phyloP scores from a whole-genome alignment of 2,797 vertebrate species.

The Coregonus ussuriensis region DNA sequence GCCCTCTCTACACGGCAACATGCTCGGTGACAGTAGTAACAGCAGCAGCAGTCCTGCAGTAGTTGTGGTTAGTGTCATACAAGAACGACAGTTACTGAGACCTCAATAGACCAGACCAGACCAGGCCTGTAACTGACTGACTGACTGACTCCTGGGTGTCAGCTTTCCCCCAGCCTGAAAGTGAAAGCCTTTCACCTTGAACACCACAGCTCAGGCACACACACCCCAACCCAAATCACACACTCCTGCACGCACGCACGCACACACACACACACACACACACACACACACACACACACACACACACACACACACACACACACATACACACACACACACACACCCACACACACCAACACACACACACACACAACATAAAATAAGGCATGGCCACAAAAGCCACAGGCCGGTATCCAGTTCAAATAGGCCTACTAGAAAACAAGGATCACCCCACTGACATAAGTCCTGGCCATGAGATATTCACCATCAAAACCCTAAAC shows the following conservation, averaged over 20 bases:
- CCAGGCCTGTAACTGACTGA: conserved; percentile 56
- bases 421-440: conserved; percentile 47
- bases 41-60: conserved; percentile 62
- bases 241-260: too few species aligned
- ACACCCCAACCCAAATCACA: too few species aligned
- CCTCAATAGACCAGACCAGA: too few species aligned
- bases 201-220: conserved; percentile 14
- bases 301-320: too few species aligned
- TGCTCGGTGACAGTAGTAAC: conserved; percentile 43
- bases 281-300: too few species aligned
- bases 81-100: conserved; percentile 59
- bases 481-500: conserved; percentile 51
- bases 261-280: too few species aligned
- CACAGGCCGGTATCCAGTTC: too few species aligned
- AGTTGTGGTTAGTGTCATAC: conserved; percentile 69
- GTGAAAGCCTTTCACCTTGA: conserved; percentile 59
- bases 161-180: conserved; percentile 58
- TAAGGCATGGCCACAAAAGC: too few species aligned
- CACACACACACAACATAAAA: too few species aligned
- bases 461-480: conserved; percentile 56
- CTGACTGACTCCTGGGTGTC: conserved; percentile 59
- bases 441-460: conserved; percentile 44
- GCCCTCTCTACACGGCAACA: conserved; percentile 41
- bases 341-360: too few species aligned
- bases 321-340: too few species aligned